Conservation (phyloP, 53 echinoderm and acorn worm genomes). For the Pentamera pediparva region DNA sequence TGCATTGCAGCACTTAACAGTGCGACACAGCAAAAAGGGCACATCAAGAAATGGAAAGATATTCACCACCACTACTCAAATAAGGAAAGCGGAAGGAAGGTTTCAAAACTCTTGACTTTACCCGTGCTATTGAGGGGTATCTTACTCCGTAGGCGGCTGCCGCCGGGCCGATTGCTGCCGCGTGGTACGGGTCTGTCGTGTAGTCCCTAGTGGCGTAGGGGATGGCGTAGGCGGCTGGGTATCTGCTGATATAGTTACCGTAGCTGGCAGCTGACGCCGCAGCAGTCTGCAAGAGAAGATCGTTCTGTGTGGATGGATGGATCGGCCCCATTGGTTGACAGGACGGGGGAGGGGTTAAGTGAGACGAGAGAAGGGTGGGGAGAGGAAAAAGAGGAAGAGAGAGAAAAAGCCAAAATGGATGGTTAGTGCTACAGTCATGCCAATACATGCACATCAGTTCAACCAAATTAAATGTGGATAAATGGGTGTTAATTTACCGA, state of each 20-base stretch:
- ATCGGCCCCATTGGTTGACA: slow-evolving; percentile 6
- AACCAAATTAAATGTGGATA: slow-evolving; percentile 15
- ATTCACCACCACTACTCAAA: slow-evolving; percentile 71
- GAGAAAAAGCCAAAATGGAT: slow-evolving; percentile 29
- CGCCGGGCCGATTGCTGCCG: slow-evolving; percentile 82
- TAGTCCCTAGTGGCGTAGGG: slow-evolving; percentile 91
- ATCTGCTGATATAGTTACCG: slow-evolving; percentile 96
- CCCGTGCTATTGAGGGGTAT: slow-evolving; percentile 92
- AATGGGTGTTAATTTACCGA: not conserved
- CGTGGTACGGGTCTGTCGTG: slow-evolving; percentile 88
- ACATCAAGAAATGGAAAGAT: slow-evolving; percentile 31
- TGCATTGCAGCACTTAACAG: too few species aligned
- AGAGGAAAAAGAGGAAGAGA: slow-evolving; percentile 13
- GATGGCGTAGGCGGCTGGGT: slow-evolving; percentile 96
- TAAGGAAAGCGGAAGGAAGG: slow-evolving; percentile 37
- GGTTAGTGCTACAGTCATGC: slow-evolving; percentile 32
- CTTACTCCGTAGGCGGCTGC: slow-evolving; percentile 96
- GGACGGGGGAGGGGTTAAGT: not conserved
- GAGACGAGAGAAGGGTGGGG: slow-evolving; percentile 31
- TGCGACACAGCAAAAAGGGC: slow-evolving; percentile 38
- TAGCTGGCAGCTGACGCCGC: slow-evolving; percentile 78
- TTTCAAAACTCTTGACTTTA: slow-evolving; percentile 68
- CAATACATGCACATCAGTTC: slow-evolving; percentile 27
- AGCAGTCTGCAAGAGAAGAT: slow-evolving; percentile 99
- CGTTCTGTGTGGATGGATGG: slow-evolving; percentile 49